A percentile compares a stretch with the other conserved stretches of the same genome.
Evolutionary conservation across 2,888 invertebrate species (phyloP).

Genomic region (Ophioninae sp.): DNA sequence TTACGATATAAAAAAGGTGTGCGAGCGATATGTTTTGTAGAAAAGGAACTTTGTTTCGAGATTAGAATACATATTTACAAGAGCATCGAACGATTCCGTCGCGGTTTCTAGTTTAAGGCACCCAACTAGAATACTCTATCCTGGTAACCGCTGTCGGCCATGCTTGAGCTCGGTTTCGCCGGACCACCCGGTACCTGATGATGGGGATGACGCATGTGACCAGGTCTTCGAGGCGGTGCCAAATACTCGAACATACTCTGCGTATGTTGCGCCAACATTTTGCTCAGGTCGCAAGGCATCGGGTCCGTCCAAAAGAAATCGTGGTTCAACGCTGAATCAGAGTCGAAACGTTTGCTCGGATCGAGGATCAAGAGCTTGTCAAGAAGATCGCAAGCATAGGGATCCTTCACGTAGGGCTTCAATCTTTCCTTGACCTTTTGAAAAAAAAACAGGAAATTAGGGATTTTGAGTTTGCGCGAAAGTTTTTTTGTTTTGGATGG

Average conservation of each 20-base stretch:
- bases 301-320: constrained; percentile 99
- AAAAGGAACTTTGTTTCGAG: not conserved
- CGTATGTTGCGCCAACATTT: constrained; percentile 95
- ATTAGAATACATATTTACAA: not conserved
- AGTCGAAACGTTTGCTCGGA: constrained; percentile 93
- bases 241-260: constrained; percentile 98
- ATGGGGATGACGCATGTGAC: constrained; percentile 88
- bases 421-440: constrained; percentile 88
- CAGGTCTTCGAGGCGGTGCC: constrained; percentile 88
- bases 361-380: constrained; percentile 96
- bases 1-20: constrained; percentile 14
- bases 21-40: not conserved
- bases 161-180: constrained; percentile 82
- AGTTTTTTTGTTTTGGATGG: not conserved
- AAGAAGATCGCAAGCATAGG: constrained; percentile 94
- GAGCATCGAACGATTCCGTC: not conserved
- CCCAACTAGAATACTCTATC: constrained; percentile 89
- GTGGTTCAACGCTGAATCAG: constrained; percentile 96
- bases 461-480: too few species aligned
- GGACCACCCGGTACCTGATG: constrained; percentile 82
- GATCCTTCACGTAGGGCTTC: constrained; percentile 94
- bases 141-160: constrained; percentile 92
- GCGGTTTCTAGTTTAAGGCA: not conserved
- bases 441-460: not conserved
- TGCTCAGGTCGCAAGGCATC: constrained; percentile 94